A percentile compares a stretch with the other conserved stretches of the same genome.
Evolutionary conservation across 2,113 vertebrate species (phyloP).

Genomic region (Lontra canadensis): DNA sequence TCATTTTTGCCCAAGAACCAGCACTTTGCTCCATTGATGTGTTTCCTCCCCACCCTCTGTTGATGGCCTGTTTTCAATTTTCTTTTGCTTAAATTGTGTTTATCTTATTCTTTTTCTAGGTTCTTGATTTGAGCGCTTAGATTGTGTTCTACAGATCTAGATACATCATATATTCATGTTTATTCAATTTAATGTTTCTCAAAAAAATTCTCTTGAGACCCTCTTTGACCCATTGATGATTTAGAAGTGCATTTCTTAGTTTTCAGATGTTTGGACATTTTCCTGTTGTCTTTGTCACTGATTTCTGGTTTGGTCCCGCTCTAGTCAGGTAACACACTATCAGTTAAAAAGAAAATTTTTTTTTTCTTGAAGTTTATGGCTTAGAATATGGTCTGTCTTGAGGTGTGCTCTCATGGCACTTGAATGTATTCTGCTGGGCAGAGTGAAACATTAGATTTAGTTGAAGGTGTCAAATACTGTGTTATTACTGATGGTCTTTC

Average conservation of each 20-base stretch:
- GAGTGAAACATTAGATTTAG: background rate
- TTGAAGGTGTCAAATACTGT: background rate
- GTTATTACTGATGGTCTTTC: background rate
- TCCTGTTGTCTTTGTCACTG: background rate
- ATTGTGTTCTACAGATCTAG: background rate
- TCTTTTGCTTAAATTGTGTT: background rate
- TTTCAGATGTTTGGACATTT: background rate
- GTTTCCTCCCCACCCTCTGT: background rate
- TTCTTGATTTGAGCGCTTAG: background rate
- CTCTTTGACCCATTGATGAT: background rate
- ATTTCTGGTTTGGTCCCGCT: background rate
- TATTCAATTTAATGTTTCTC: background rate
- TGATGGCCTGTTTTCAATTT: background rate
- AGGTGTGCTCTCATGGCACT: background rate
- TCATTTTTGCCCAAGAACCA: background rate
- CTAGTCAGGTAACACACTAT: background rate
- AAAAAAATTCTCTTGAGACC: background rate
- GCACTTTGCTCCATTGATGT: background rate
- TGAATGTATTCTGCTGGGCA: background rate
- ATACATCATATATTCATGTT: background rate
- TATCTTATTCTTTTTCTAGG: background rate
- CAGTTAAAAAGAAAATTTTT: background rate
- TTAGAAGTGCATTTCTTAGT: background rate
- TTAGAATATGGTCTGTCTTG: background rate
- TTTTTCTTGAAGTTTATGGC: background rate